phyloP scores from a whole-genome alignment of 2,888 invertebrate species.

The Heliconius sara region DNA sequence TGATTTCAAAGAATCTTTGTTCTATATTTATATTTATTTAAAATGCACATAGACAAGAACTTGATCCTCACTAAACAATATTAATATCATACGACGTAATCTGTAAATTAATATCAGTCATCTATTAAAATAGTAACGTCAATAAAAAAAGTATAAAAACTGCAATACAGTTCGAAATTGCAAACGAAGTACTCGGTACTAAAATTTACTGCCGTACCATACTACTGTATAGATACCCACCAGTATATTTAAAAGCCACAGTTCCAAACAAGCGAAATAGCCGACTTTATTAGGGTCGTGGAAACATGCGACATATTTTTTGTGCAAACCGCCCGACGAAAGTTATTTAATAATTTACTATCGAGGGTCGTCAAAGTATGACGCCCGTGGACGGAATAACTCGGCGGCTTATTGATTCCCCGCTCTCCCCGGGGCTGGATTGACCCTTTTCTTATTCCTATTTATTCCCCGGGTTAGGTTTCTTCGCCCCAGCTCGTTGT shows the following conservation, averaged over 20 bases:
- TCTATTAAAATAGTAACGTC: background rate
- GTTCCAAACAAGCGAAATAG: slow-evolving; percentile 18
- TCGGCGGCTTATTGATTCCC: slow-evolving; percentile 40
- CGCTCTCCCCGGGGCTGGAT: slow-evolving; percentile 51
- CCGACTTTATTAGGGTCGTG: slow-evolving; percentile 30
- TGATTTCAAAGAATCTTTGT: background rate
- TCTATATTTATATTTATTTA: background rate
- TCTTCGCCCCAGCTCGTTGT: slow-evolving; percentile 48
- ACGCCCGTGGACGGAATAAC: slow-evolving; percentile 42
- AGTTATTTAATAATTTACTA: slow-evolving; percentile 47
- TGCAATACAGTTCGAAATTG: background rate
- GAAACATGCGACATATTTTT: slow-evolving; percentile 34
- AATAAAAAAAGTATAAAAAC: background rate
- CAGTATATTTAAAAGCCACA: slow-evolving; percentile 12
- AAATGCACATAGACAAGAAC: background rate
- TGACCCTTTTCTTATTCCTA: slow-evolving; percentile 67
- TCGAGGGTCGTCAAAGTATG: slow-evolving; percentile 42
- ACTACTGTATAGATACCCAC: slow-evolving; percentile 7
- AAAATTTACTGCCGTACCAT: background rate
- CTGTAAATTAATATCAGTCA: background rate
- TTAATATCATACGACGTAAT: background rate
- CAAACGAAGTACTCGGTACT: slow-evolving; percentile 12
- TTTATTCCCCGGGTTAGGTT: slow-evolving; percentile 58
- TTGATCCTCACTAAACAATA: background rate
- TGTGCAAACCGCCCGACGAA: slow-evolving; percentile 32